Conservation (phyloP, 2,888 invertebrate genomes). For the Sylvicola fuscatus region DNA sequence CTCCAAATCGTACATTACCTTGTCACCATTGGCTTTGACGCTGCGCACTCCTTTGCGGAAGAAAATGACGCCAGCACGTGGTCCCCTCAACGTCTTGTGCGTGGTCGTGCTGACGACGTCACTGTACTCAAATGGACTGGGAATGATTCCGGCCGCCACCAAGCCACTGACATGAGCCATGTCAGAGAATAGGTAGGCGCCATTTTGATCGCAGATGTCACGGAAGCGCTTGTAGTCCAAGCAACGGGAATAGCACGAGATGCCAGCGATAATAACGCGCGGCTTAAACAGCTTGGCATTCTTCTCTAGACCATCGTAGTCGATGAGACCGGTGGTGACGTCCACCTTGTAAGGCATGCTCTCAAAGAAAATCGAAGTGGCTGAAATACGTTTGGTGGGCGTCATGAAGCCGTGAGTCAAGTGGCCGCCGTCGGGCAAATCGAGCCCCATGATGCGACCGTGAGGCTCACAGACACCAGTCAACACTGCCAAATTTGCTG, state of each 20-base stretch:
- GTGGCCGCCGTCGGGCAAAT: constrained; percentile 94
- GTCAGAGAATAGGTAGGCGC: constrained; percentile 76
- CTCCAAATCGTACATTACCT: constrained; percentile 74
- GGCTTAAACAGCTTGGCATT: constrained; percentile 79
- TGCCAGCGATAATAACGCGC: constrained; percentile 79
- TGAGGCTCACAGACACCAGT: constrained; percentile 79
- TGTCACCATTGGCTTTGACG: constrained; percentile 61
- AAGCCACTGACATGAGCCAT: constrained; percentile 94
- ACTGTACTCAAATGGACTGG: constrained; percentile 75
- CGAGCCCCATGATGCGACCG: constrained; percentile 90
- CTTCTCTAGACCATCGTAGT: constrained; percentile 72
- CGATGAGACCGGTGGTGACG: constrained; percentile 66
- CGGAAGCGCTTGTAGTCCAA: constrained; percentile 81
- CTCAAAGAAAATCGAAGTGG: constrained; percentile 94
- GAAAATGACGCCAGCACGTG: constrained; percentile 78
- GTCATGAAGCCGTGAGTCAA: constrained; percentile 87
- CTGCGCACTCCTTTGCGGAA: constrained; percentile 73
- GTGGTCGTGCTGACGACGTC: constrained; percentile 91
- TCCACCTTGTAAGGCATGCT: constrained; percentile 94
- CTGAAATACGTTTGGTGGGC: constrained; percentile 74
- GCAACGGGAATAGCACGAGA: constrained; percentile 83
- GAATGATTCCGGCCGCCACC: constrained; percentile 71
- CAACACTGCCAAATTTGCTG: constrained; percentile 94
- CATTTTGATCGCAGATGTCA: constrained; percentile 62
- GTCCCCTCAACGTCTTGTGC: constrained; percentile 83